Conservation (phyloP, 1,140 invertebrate species). For the Eubasilissa regina region DNA sequence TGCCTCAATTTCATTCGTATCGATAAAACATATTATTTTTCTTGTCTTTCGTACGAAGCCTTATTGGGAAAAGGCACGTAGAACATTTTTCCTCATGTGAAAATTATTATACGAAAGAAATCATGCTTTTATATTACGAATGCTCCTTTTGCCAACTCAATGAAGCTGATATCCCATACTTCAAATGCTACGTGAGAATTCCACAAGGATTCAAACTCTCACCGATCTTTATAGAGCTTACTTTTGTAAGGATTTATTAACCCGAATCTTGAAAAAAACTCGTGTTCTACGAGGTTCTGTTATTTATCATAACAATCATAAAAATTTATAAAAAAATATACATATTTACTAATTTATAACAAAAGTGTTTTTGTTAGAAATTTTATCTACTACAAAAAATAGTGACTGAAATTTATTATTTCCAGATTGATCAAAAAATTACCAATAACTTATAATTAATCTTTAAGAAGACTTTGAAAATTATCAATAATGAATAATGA, state of each 20-base stretch:
- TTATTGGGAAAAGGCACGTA: conserved; percentile 57
- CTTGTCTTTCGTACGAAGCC: conserved; percentile 53
- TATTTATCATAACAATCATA: too few species aligned
- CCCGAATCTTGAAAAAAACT: too few species aligned
- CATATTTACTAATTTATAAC: too few species aligned
- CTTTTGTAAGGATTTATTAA: background rate
- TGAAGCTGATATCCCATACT: conserved; percentile 47
- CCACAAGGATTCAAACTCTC: conserved; percentile 7
- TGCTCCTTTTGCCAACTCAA: conserved; percentile 35
- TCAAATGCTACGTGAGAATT: conserved; percentile 57
- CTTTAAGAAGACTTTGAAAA: too few species aligned
- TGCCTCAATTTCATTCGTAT: conserved; percentile 53
- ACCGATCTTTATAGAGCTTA: background rate
- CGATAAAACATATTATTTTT: conserved; percentile 57
- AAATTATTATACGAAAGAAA: conserved; percentile 42
- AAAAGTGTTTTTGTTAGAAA: too few species aligned
- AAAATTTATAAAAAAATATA: too few species aligned
- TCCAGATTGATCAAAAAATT: too few species aligned
- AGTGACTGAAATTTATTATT: too few species aligned
- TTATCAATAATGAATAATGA: too few species aligned
- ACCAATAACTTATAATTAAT: too few species aligned
- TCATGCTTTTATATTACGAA: conserved; percentile 58
- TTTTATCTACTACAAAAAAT: too few species aligned
- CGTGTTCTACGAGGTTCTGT: too few species aligned
- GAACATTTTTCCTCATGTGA: conserved; percentile 44